Evolutionary conservation across 2,113 vertebrate genomes (phyloP).

Genomic region (Charadrius vociferus): DNA sequence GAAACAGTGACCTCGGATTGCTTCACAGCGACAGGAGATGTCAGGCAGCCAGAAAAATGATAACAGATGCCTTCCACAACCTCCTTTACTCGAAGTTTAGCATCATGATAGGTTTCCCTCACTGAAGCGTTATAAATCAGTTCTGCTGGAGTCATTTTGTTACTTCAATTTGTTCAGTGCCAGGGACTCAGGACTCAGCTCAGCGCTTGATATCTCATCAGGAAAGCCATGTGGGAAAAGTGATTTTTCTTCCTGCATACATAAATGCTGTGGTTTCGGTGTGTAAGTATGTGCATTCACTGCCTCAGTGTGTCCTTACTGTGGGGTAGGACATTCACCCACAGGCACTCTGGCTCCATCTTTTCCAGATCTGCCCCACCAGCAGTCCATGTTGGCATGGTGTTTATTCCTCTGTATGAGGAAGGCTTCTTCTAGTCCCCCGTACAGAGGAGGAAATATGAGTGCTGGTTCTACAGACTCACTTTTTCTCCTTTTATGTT

Average conservation of each 20-base stretch:
- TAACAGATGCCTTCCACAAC: background rate
- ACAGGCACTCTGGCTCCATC: background rate
- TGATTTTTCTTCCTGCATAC: background rate
- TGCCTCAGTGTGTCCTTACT: background rate
- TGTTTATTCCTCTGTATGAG: background rate
- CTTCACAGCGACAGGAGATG: background rate
- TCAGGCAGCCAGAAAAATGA: background rate
- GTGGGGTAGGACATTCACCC: background rate
- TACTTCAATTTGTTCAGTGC: background rate
- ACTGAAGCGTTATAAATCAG: background rate
- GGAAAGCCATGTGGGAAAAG: background rate
- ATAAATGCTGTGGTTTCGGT: background rate
- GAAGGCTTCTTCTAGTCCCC: background rate
- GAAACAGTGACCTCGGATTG: background rate
- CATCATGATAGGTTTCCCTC: background rate
- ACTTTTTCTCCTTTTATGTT: background rate
- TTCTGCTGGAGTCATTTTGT: background rate
- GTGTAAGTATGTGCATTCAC: background rate
- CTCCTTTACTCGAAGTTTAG: background rate
- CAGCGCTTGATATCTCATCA: background rate
- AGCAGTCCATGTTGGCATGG: accelerated
- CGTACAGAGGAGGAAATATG: background rate
- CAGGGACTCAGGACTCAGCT: background rate
- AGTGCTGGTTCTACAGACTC: background rate
- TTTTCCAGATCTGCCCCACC: background rate